Evolutionary conservation across 2,113 vertebrate genomes (phyloP).

Genomic region (Myrmophylax atrothorax): DNA sequence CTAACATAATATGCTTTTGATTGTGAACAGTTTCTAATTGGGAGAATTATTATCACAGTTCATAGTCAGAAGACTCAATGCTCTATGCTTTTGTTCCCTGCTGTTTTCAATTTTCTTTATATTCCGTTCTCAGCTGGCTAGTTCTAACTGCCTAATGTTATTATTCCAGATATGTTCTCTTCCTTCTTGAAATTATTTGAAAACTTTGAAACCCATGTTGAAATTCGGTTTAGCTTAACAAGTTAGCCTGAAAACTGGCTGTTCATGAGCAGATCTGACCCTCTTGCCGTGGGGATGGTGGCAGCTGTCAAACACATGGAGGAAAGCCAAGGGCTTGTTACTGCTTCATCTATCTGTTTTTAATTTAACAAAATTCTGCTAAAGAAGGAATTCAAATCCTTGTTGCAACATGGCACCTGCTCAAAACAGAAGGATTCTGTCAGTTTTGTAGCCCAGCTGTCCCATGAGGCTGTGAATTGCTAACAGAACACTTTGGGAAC

Average conservation of each 20-base stretch:
- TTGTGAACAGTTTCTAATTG: slow-evolving; percentile 26
- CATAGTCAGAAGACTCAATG: neutral
- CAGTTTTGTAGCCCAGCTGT: neutral
- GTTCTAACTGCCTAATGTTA: neutral
- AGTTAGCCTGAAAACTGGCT: neutral
- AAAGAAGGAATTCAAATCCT: neutral
- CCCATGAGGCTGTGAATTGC: neutral
- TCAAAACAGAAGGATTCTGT: neutral
- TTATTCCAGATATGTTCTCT: neutral
- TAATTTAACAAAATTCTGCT: neutral
- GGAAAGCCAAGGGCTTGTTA: neutral
- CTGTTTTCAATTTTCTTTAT: slow-evolving; percentile 10
- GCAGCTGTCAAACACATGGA: neutral
- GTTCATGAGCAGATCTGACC: neutral
- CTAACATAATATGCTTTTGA: neutral
- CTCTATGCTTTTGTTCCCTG: neutral
- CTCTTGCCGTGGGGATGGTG: neutral
- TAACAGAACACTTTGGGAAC: neutral
- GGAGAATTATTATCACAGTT: slow-evolving; percentile 1
- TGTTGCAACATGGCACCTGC: neutral
- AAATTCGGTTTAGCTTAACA: neutral
- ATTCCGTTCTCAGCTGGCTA: neutral
- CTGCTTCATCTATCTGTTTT: neutral
- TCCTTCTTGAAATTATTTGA: neutral
- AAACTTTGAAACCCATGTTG: neutral